Evolutionary conservation across 2,888 invertebrate genomes (phyloP), one percentile per base, ranked within the genome.

Genomic region (Sericinus montela): DNA sequence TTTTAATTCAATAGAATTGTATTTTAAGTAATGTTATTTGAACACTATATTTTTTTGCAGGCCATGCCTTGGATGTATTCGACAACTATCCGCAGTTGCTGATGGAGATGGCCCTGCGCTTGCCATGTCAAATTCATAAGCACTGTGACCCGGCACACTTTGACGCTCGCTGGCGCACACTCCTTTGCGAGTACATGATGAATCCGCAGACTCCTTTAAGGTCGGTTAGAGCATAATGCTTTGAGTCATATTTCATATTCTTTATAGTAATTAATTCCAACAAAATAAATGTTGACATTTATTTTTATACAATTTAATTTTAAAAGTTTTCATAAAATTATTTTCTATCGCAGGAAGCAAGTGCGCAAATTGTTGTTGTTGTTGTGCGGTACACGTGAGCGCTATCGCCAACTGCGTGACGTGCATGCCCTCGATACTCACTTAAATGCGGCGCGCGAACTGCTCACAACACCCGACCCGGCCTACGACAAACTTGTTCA

Each of bases 151-250:
- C 90, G 0, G 79, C 90, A 35, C 75, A 87, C 60, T 92, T 92
- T 57, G 91, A 91, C 60, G 81, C 91, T 54, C 90, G 92, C 8
- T 96, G 96, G 96, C 93, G 93, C 59, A 93, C 93, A 34, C 91
- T 94, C 46, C 90, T 98, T 3, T 97, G 97, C 80, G 97, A 97
- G 71, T 97, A 97, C 70, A 96, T 97, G 95, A 97, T 98, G 96
- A 94, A 95, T 42, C 94, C 94, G 58, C 95, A 96, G 72, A 96
- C 97, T n/a, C 96, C 98, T 7, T 93, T 95, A 0, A 91, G 87
- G 88, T 87, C n/a, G 4, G 25, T 25, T 25, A 8, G 4, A 25
- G 1, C 8, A 8, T 25, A 6, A 25, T 8, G 7, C 25, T 6
- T 6, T 25, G 8, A n/a, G n/a, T n/a, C n/a, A n/a, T n/a, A n/a